Base-by-base conservation (phyloP, 2,113 vertebrate species). In the Gymnorhina tibicen region DNA sequence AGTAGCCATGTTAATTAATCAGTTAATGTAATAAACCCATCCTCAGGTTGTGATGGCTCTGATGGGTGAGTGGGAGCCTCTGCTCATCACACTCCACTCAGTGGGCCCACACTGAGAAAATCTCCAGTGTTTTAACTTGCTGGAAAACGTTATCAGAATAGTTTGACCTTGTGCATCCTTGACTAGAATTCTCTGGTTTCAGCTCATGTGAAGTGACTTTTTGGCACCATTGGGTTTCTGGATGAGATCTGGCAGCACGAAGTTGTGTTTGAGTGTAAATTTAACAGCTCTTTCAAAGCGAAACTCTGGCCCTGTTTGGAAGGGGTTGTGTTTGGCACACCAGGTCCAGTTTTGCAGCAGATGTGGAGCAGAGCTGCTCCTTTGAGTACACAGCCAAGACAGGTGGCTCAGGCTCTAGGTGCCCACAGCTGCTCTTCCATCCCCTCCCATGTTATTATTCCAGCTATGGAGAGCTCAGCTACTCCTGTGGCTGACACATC, bases 21-120 rank as follows among this genome's bases (percentile, higher is more conserved):
- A 90, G 17, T 64, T 76, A 56, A 63, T 5, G 4, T 44, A 37
- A 63, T 35, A n/a, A 82, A 44, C 7, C 15, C 59, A 59, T 50
- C 42, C 27, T 67, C 41, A 58, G 64, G 13, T 8, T 84, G 59
- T 9, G 64, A 24, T 27, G 41, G 28, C 24, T 66, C 2, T 26
- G 18, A 44, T 0, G 1, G 46, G 78, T 7, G 24, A 55, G 18
- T 0, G 2, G 28, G 16, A 81, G 12, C 30, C 19, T 56, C 62
- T 70, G 56, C 67, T 28, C 35, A 17, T 42, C 4, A 1, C 59
- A 24, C 3, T 0, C 24, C 6, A 1, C n/a, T 89, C 73, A 13
- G 42, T 46, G 66, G 52, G 47, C 28, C 26, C 50, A 19, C 19
- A 11, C 37, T 7, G 53, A 39, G 37, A 80, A 53, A 10, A 46